Conservation (phyloP, 1,140 invertebrate species). For the Xylocopa sonorina region DNA sequence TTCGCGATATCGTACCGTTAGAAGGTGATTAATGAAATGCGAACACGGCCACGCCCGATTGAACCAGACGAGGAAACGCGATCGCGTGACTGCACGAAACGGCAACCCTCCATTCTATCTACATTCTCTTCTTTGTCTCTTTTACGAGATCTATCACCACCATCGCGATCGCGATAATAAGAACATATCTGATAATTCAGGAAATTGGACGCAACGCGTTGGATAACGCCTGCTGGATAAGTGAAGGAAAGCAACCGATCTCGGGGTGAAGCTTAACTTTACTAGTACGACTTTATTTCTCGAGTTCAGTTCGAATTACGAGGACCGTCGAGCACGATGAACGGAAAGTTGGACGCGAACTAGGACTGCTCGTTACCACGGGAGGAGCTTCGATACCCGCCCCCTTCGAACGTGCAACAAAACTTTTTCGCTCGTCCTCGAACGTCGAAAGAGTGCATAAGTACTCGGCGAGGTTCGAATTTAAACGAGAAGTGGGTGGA, state of each 20-base stretch:
- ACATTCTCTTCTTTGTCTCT: not conserved
- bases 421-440: too few species aligned
- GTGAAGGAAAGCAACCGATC: not conserved
- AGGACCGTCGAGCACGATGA: not conserved
- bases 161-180: not conserved
- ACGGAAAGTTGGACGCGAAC: conserved; percentile 3
- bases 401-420: too few species aligned
- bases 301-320: not conserved
- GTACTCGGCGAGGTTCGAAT: too few species aligned
- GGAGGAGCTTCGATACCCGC: conserved; percentile 8
- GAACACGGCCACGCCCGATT: conserved; percentile 57
- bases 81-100: not conserved
- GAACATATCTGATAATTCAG: not conserved
- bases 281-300: too few species aligned
- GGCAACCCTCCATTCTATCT: not conserved
- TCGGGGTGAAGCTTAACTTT: too few species aligned
- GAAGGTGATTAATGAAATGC: conserved; percentile 61
- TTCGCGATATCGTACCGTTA: conserved; percentile 14
- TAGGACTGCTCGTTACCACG: conserved; percentile 25
- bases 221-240: too few species aligned
- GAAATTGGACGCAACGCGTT: not conserved
- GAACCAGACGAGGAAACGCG: conserved; percentile 4
- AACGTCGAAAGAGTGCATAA: too few species aligned
- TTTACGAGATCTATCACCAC: not conserved
- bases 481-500: too few species aligned